Percentiles rank a stretch among this genome's conserved stretches.
These are phyloP conservation scores for Ctenoplectra terminalis DNA, from an alignment of 1,140 invertebrate genomes.

Conservation along the genomic window DNA sequence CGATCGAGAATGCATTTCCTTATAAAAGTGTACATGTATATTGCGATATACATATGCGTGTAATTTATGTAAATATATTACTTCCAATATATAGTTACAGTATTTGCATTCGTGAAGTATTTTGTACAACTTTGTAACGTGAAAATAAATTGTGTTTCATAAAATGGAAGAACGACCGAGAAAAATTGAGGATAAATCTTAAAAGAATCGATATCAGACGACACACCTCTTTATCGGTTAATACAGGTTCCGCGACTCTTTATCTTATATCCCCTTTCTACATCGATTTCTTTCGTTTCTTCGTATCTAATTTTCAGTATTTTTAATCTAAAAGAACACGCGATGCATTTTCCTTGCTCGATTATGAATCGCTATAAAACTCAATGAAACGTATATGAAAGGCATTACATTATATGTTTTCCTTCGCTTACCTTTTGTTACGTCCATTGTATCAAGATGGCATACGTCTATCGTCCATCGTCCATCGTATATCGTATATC, in stretches of 20 bases:
- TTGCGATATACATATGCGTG: conserved; percentile 53
- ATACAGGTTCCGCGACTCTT: neutral
- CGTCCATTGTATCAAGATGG: no score
- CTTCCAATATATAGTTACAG: conserved; percentile 18
- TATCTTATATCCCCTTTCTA: neutral
- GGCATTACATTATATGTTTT: conserved; percentile 56
- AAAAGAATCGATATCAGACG: conserved; percentile 49
- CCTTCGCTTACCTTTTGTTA: neutral
- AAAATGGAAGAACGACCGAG: conserved; percentile 9
- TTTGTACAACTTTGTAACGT: conserved; percentile 34
- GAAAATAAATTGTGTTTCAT: conserved; percentile 28
- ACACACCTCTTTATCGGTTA: neutral
- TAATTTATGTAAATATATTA: conserved; percentile 55
- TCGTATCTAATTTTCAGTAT: neutral
- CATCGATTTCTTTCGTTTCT: neutral
- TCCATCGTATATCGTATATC: no score
- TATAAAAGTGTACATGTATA: conserved; percentile 41
- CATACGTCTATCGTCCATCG: neutral
- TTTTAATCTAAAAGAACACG: neutral
- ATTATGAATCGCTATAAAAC: conserved; percentile 2
- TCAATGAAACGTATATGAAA: conserved; percentile 9
- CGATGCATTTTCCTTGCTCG: conserved; percentile 21
- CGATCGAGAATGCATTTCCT: conserved; percentile 28
- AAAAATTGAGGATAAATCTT: neutral
- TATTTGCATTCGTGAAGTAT: conserved; percentile 52